Evolutionary conservation across 1,140 invertebrate genomes (phyloP), one percentile per base, ranked within the genome.

Genomic region (Eciton burchellii): DNA sequence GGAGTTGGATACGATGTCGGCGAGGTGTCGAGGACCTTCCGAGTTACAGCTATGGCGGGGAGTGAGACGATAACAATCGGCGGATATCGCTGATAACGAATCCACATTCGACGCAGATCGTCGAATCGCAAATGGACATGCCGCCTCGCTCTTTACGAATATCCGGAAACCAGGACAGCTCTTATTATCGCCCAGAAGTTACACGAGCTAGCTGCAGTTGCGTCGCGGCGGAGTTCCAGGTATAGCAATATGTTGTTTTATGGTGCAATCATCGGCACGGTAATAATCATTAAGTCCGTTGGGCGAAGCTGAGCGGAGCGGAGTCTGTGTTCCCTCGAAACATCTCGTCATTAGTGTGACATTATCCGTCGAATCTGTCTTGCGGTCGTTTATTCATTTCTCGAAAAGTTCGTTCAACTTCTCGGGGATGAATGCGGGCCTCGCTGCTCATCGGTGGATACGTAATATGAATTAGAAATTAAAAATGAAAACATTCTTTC

Each of bases 201-300:
- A 65, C 60, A 57, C 76, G 83, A 88, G 79, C 81, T 66, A 54
- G 60, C 66, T 76, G 45, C 74, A 82, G 88, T 88, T 86, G 52
- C 87, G 89, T 84, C 87, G 81, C 68, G 54, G 52, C 41, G 29
- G 70, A 88, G 76, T 90, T 90, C 89, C 85, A 88, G 81, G 89
- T 90, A 90, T 76, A 29, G 86, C 87, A 85, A 60, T 90, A 86
- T 89, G 87, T 88, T 88, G 83, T 88, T 90, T 90, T 90, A 90
- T 90, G 89, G 84, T 62, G 85, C 87, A 90, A 90, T 90, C 89
- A 89, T 89, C 72, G 77, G 77, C 70, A 76, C 87, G 56, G 89
- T 89, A 89, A 90, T 90, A 88, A 90, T 90, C 89, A 90, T 90
- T 90, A 90, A 89, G 81, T 89, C 87, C 72, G 60, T 73, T 66